These are phyloP conservation scores for Arctopsyche grandis DNA, from an alignment of 1,140 invertebrate species.

Conservation along the genomic window DNA sequence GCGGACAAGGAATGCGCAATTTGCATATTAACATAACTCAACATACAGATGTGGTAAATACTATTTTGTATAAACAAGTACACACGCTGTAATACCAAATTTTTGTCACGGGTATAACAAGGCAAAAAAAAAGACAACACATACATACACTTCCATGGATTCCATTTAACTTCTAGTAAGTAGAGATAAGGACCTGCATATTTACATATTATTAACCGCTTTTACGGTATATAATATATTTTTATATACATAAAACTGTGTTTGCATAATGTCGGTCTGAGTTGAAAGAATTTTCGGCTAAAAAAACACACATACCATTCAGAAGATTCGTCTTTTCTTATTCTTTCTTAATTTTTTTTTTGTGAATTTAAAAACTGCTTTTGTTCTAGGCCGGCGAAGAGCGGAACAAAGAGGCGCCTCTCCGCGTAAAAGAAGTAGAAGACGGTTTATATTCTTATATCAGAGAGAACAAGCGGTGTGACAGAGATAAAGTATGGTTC, in stretches of 20 bases:
- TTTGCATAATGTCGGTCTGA: constrained; percentile 12
- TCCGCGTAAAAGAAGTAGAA: too few relatives aligned
- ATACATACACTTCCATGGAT: too few relatives aligned
- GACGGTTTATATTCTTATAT: too few relatives aligned
- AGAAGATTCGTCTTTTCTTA: neutral
- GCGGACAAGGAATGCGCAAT: too few relatives aligned
- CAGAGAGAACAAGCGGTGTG: neutral
- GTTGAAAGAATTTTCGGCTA: constrained; percentile 7
- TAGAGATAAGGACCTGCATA: constrained; percentile 3
- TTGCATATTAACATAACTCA: too few relatives aligned
- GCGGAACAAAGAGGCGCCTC: constrained; percentile 9
- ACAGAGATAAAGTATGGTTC: neutral
- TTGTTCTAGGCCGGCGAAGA: neutral
- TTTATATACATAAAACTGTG: neutral
- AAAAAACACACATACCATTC: too few relatives aligned
- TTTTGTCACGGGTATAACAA: too few relatives aligned
- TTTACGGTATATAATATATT: neutral
- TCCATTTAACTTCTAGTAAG: too few relatives aligned
- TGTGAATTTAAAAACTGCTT: neutral
- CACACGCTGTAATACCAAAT: too few relatives aligned
- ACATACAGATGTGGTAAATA: too few relatives aligned
- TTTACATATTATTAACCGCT: constrained; percentile 4
- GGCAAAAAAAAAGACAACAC: too few relatives aligned
- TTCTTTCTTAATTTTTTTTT: neutral
- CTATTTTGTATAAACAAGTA: too few relatives aligned